phyloP scores from a whole-genome alignment of 2,888 invertebrate genomes.

The Protonemura montana region DNA sequence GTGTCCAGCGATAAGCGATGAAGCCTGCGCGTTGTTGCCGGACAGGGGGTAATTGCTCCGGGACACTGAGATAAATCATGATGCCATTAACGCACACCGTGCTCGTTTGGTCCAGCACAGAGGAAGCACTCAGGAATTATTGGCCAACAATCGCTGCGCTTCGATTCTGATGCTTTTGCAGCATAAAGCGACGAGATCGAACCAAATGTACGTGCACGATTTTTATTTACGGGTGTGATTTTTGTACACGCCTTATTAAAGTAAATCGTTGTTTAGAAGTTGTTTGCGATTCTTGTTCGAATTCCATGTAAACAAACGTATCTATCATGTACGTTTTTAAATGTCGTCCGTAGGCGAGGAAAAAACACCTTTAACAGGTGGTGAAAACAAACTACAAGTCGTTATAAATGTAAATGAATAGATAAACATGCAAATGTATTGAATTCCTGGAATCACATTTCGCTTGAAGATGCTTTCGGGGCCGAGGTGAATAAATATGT shows the following conservation, averaged over 20 bases:
- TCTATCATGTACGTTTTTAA: neutral
- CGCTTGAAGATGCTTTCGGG: neutral
- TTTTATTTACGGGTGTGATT: neutral
- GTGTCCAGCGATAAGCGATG: neutral
- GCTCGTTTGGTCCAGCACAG: neutral
- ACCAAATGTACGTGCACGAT: neutral
- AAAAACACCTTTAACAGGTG: conserved; percentile 12
- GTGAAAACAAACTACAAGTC: neutral
- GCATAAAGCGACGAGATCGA: neutral
- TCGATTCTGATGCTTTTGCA: neutral
- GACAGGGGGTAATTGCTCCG: neutral
- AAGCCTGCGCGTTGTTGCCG: neutral
- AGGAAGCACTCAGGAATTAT: neutral
- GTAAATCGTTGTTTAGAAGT: neutral
- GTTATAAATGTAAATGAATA: neutral
- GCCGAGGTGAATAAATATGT: neutral
- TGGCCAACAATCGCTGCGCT: neutral
- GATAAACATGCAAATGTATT: conserved; percentile 7
- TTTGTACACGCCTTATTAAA: neutral
- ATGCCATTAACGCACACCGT: neutral
- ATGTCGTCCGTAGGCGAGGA: neutral
- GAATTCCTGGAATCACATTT: conserved; percentile 7
- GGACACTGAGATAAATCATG: neutral
- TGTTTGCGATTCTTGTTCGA: neutral
- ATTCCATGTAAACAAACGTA: neutral